These are phyloP conservation scores for Chloroceryle amazona DNA, from an alignment of 2,797 vertebrate species.

Conservation along the genomic window DNA sequence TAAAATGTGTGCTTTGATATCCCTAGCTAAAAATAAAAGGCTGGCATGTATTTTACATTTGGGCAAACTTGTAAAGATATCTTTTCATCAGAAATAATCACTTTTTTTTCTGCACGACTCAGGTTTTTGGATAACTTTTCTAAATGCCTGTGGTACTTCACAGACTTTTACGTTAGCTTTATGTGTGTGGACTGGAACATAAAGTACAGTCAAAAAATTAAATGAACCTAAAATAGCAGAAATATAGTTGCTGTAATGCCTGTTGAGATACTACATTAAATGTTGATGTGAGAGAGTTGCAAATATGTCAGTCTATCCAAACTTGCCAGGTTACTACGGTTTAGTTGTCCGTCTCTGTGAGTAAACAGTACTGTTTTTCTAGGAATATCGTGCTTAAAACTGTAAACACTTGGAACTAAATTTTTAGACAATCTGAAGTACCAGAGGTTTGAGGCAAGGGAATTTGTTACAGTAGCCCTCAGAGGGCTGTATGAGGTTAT, in stretches of 20 bases:
- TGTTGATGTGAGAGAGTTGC: neutral
- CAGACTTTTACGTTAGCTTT: neutral
- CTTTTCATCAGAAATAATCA: neutral
- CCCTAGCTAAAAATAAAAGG: neutral
- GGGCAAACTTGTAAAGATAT: neutral
- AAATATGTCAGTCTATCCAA: neutral
- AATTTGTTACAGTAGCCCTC: neutral
- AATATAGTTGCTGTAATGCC: neutral
- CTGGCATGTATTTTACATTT: neutral
- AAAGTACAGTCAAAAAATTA: neutral
- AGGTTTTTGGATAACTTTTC: neutral
- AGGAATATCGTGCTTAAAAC: neutral
- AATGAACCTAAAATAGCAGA: neutral
- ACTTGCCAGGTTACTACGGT: neutral
- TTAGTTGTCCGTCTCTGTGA: neutral
- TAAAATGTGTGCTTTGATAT: neutral
- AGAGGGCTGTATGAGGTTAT: neutral
- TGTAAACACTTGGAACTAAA: neutral
- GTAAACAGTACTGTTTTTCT: neutral
- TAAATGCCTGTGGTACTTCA: neutral
- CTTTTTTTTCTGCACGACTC: neutral
- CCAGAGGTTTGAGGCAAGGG: neutral
- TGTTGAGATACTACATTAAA: neutral
- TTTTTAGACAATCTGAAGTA: neutral
- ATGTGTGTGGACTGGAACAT: neutral